Evolutionary conservation across 2,113 vertebrate genomes (phyloP).

Genomic region (Martes martes): DNA sequence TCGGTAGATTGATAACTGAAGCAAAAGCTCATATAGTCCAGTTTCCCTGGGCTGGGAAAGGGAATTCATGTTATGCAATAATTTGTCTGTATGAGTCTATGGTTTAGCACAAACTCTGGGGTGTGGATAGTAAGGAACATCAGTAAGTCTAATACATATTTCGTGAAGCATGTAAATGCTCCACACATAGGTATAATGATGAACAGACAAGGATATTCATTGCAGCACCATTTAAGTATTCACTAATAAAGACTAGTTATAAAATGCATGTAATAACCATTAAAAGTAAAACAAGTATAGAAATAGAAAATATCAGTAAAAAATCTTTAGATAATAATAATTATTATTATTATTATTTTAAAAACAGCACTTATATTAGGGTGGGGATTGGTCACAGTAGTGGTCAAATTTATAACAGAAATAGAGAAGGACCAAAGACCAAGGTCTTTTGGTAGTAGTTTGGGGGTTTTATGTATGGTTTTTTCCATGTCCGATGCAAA

Average conservation of each 20-base stretch:
- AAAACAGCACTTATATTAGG: background rate
- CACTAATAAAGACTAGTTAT: background rate
- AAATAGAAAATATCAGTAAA: background rate
- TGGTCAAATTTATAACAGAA: background rate
- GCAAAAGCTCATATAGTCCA: background rate
- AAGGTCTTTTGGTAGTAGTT: background rate
- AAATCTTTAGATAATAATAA: background rate
- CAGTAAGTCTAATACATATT: background rate
- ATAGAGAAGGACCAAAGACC: background rate
- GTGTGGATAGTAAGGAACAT: background rate
- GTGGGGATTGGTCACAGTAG: background rate
- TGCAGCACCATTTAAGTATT: background rate
- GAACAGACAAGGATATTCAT: background rate
- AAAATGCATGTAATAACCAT: background rate
- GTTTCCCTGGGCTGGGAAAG: background rate
- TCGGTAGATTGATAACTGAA: background rate
- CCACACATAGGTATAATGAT: background rate
- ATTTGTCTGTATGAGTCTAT: background rate
- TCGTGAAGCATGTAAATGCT: background rate
- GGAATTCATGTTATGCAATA: background rate
- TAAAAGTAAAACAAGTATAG: background rate
- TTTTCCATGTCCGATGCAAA: background rate
- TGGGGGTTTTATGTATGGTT: background rate
- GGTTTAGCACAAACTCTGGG: background rate
- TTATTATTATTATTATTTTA: background rate